Percentiles rank a stretch among this genome's conserved stretches.
Conservation (phyloP, 1,140 invertebrate genomes). For the Steinernema feltiae region DNA sequence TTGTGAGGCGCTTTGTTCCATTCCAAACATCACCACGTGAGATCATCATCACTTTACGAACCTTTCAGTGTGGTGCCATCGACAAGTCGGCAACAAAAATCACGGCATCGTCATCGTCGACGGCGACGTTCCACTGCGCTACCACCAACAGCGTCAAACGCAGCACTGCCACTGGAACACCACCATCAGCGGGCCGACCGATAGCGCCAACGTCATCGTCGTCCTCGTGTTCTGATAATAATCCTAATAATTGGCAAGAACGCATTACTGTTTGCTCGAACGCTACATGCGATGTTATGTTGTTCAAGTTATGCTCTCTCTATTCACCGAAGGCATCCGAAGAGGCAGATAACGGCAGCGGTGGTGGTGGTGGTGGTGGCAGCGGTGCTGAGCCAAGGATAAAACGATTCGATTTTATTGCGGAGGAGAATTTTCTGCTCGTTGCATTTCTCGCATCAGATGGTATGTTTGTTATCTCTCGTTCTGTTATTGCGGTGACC, state of each 20-base stretch:
- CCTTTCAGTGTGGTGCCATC: neutral
- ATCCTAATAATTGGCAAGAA: constrained; percentile 11
- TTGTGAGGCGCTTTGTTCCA: neutral
- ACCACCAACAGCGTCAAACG: no score
- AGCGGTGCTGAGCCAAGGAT: neutral
- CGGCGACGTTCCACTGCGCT: neutral
- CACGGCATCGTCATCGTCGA: neutral
- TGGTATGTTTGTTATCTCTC: neutral
- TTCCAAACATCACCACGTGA: neutral
- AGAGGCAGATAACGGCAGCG: no score
- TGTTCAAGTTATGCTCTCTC: constrained; percentile 12
- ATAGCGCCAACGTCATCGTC: neutral
- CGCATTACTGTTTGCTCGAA: constrained; percentile 11
- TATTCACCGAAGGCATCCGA: neutral
- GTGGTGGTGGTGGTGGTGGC: neutral
- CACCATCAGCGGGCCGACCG: neutral
- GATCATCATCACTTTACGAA: neutral
- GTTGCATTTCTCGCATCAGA: neutral
- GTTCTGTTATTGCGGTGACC: no score
- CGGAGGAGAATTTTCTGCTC: neutral
- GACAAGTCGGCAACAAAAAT: neutral
- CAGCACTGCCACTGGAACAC: neutral
- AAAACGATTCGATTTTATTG: neutral
- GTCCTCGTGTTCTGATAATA: neutral
- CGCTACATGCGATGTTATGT: constrained; percentile 13